Conservation (phyloP, 2,888 invertebrate species). For the Aethes cnicana region DNA sequence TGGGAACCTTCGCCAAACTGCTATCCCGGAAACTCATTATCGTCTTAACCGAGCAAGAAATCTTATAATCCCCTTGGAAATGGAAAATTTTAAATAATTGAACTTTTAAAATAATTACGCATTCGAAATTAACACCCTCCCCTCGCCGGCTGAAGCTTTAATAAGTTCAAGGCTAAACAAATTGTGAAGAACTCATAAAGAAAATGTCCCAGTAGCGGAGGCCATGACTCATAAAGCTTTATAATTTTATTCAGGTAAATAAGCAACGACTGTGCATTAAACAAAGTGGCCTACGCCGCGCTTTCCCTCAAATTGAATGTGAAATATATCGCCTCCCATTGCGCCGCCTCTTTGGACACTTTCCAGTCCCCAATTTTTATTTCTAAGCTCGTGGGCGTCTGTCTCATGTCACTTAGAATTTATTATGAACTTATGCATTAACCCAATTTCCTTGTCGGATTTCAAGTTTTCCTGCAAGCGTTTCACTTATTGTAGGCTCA, state of each 20-base stretch:
- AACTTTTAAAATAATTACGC: slow-evolving; percentile 62
- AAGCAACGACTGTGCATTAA: slow-evolving; percentile 36
- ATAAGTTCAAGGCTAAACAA: slow-evolving; percentile 22
- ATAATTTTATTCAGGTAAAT: slow-evolving; percentile 34
- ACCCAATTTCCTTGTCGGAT: slow-evolving; percentile 8
- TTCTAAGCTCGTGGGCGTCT: slow-evolving; percentile 41
- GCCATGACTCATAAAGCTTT: slow-evolving; percentile 16
- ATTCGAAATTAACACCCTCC: slow-evolving; percentile 51
- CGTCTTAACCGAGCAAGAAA: slow-evolving; percentile 70
- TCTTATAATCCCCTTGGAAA: slow-evolving; percentile 74
- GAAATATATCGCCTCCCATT: slow-evolving; percentile 54
- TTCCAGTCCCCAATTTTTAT: slow-evolving; percentile 56
- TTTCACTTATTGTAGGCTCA: slow-evolving; percentile 1
- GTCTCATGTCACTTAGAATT: slow-evolving; percentile 44
- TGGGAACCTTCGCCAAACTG: slow-evolving; percentile 65
- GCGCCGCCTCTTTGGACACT: slow-evolving; percentile 47
- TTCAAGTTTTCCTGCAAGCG: slow-evolving; percentile 7
- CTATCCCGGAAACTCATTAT: slow-evolving; percentile 77
- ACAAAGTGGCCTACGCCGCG: slow-evolving; percentile 47
- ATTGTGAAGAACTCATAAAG: slow-evolving; percentile 14
- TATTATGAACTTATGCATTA: slow-evolving; percentile 44
- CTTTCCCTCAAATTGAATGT: slow-evolving; percentile 56
- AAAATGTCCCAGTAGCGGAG: slow-evolving; percentile 10
- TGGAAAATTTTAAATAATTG: slow-evolving; percentile 76
- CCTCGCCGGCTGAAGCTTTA: slow-evolving; percentile 35